Percentiles rank a stretch among this genome's conserved stretches.
These are phyloP conservation scores for Liolophura sinensis DNA, from an alignment of 1,140 invertebrate species.

Conservation along the genomic window DNA sequence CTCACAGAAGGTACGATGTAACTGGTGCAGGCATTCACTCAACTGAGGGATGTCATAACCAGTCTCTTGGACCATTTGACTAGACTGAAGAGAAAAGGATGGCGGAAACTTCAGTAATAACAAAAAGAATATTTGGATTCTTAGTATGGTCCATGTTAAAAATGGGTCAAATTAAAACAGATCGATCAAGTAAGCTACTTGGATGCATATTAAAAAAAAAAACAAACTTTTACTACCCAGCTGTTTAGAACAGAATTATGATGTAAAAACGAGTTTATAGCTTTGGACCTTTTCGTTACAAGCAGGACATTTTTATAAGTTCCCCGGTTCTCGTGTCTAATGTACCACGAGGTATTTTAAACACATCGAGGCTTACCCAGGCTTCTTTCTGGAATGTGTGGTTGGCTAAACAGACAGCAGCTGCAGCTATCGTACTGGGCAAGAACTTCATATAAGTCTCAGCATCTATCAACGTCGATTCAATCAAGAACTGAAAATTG, in stretches of 20 bases:
- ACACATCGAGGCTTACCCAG: constrained; percentile 37
- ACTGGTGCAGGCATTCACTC: constrained; percentile 68
- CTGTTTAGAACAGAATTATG: too few relatives aligned
- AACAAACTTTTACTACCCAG: too few relatives aligned
- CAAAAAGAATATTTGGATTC: constrained; percentile 9
- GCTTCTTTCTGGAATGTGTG: constrained; percentile 64
- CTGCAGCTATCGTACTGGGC: constrained; percentile 83
- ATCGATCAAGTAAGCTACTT: neutral
- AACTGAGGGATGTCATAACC: constrained; percentile 74
- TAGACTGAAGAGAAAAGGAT: constrained; percentile 60
- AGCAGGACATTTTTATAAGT: too few relatives aligned
- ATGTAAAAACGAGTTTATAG: too few relatives aligned
- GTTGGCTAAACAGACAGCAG: constrained; percentile 79
- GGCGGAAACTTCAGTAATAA: constrained; percentile 61
- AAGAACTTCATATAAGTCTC: constrained; percentile 81
- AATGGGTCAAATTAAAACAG: too few relatives aligned
- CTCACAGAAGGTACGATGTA: constrained; percentile 72
- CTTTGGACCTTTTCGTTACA: too few relatives aligned
- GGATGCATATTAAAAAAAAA: constrained; percentile 7
- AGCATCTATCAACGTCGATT: constrained; percentile 82
- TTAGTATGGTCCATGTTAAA: neutral
- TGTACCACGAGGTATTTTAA: neutral
- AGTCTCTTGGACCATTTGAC: constrained; percentile 67
- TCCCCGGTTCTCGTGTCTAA: too few relatives aligned
- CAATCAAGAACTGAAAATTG: constrained; percentile 77